phyloP scores from a whole-genome alignment of 2,113 vertebrate genomes.

The Pampusana beccarii region DNA sequence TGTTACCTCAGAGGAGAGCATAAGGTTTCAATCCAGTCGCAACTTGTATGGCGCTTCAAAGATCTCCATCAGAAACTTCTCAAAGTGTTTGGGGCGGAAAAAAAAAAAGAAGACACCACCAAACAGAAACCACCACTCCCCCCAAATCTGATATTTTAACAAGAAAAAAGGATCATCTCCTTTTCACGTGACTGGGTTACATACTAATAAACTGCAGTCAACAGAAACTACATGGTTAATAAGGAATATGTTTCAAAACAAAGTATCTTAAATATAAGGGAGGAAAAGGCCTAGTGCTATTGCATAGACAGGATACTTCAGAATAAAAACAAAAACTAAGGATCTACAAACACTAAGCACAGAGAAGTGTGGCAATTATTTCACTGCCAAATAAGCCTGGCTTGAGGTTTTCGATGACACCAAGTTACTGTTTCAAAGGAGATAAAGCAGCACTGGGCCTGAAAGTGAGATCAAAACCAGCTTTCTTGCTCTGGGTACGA shows the following conservation, averaged over 20 bases:
- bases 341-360: neutral
- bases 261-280: neutral
- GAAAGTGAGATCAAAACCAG: neutral
- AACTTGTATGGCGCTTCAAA: neutral
- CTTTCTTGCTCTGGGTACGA: neutral
- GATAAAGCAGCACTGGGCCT: neutral
- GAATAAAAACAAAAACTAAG: neutral
- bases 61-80: neutral
- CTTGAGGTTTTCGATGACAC: neutral
- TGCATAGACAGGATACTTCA: neutral
- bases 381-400: neutral
- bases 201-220: rapidly evolving
- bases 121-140: neutral
- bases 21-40: neutral
- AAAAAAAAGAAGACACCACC: neutral
- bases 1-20: neutral
- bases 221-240: neutral
- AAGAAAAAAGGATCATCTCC: neutral
- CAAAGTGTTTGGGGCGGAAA: rapidly evolving
- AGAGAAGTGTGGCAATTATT: neutral
- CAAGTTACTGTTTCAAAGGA: neutral
- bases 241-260: too few species aligned
- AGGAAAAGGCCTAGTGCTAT: neutral
- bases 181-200: neutral
- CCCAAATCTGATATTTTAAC: neutral